Percentiles rank a stretch among this genome's conserved stretches.
Evolutionary conservation across 2,113 vertebrate species (phyloP).

Genomic region (Prunella himalayana): DNA sequence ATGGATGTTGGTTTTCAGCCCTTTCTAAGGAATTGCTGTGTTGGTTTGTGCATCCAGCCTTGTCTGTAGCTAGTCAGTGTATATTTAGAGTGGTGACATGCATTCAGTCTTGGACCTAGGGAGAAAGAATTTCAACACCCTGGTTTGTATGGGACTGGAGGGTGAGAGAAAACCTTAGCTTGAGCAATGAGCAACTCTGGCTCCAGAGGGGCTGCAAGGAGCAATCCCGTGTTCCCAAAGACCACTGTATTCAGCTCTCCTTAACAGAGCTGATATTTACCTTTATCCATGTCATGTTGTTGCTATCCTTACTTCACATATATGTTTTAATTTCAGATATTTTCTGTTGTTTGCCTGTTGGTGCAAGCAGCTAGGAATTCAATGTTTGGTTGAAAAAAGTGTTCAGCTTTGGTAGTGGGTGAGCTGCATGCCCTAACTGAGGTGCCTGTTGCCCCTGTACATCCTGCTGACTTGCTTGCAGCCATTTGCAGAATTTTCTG

Average conservation of each 20-base stretch:
- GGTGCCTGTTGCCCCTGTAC: not conserved
- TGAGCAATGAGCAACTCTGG: not conserved
- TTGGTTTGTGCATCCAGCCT: not conserved
- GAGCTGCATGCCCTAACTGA: not conserved
- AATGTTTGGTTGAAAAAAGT: not conserved
- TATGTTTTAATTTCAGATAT: not conserved
- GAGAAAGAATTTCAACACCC: not conserved
- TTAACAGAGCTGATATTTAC: not conserved
- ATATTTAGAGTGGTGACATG: not conserved
- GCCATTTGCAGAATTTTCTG: not conserved
- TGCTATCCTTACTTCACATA: not conserved
- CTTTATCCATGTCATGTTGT: not conserved
- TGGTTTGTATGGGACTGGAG: not conserved
- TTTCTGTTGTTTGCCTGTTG: not conserved
- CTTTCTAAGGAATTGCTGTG: not conserved
- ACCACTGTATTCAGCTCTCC: not conserved
- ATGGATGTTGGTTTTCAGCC: not conserved
- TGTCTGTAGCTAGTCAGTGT: not conserved
- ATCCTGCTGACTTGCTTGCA: not conserved
- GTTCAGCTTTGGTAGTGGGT: not conserved
- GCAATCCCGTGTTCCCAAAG: not conserved
- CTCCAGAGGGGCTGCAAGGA: not conserved
- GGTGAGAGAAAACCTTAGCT: fast-evolving
- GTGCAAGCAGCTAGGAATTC: not conserved
- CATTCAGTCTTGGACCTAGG: not conserved